Evolutionary conservation across 2,113 vertebrate genomes (phyloP), one percentile per base, ranked within the genome.

Genomic region (Meles meles): DNA sequence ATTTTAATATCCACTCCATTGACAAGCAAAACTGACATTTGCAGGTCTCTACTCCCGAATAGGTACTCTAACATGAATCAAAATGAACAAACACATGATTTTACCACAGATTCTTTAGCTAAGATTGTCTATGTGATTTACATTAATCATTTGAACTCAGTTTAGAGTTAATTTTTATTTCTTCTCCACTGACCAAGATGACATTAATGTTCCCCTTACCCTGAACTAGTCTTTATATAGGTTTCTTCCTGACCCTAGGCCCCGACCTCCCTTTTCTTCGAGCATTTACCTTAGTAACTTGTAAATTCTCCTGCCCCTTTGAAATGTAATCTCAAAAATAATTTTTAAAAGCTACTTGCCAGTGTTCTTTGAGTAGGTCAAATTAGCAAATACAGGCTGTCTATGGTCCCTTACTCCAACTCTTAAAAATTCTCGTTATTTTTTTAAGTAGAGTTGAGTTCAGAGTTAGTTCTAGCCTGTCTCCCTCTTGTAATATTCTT

Each of bases 81-180:
- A 72, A 85, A 90, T 17, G 17, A 90, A 72, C 8, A 47, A 79
- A 79, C 20, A 34, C 14, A 27, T 39, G 10, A 13, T 57, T 83
- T 85, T 27, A 55, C 21, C 11, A 88, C 42, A 39, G 7, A 59
- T 42, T 42, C 18, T 29, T 90, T 42, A 55, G 7, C 47, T 71
- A 94, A 93, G 39, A n/a, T 63, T 74, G 76, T 29, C 11, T 7
- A 31, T 49, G 10, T 84, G 20, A 90, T 34, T 84, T 96, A 3
- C 21, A 29, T 59, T 93, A 76, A 39, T 89, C 9, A 18, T 63
- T 96, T 92, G 15, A 86, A 52, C 79, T 57, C 44, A 52, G n/a
- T 63, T 72, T 94, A 89, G 55, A 47, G n/a, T 61, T 3, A 7
- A 31, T 55, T 93, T 96, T 67, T 72, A 39, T 88, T 81, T 85